These are phyloP conservation scores for Phasia obesa DNA, from an alignment of 2,888 invertebrate species.

Conservation along the genomic window DNA sequence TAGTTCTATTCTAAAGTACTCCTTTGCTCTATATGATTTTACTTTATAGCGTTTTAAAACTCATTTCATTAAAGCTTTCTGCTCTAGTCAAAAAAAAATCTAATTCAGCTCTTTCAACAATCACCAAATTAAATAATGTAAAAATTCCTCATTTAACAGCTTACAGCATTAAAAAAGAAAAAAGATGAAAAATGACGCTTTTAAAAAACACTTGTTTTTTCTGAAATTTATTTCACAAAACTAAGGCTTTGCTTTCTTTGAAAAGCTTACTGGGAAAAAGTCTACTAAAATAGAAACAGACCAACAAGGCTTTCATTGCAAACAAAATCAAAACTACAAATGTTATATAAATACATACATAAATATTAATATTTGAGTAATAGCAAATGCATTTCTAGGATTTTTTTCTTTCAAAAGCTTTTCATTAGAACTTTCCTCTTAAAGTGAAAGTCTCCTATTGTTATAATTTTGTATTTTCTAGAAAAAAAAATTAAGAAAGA, in stretches of 20 bases:
- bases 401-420: conserved; percentile 26
- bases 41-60: conserved; percentile 2
- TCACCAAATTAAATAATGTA: conserved; percentile 78
- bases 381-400: conserved; percentile 20
- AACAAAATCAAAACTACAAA: conserved; percentile 49
- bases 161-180: conserved; percentile 64
- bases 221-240: conserved; percentile 37
- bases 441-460: not conserved
- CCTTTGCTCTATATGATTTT: conserved; percentile 5
- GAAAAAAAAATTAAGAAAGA: conserved; percentile 45
- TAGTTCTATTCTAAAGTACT: not conserved
- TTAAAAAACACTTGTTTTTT: conserved; percentile 50
- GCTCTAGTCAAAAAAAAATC: conserved; percentile 70
- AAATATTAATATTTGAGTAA: conserved; percentile 3
- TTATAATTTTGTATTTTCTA: conserved; percentile 26
- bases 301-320: conserved; percentile 63
- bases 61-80: conserved; percentile 63
- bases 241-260: conserved; percentile 61
- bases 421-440: conserved; percentile 16
- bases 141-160: conserved; percentile 77
- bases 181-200: conserved; percentile 66
- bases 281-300: conserved; percentile 59
- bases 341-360: not conserved
- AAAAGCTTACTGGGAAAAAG: conserved; percentile 55
- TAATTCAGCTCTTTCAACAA: conserved; percentile 82